Evolutionary conservation across 1,140 invertebrate species (phyloP), one percentile per base, ranked within the genome.

Genomic region (Aphaenogaster rudis): DNA sequence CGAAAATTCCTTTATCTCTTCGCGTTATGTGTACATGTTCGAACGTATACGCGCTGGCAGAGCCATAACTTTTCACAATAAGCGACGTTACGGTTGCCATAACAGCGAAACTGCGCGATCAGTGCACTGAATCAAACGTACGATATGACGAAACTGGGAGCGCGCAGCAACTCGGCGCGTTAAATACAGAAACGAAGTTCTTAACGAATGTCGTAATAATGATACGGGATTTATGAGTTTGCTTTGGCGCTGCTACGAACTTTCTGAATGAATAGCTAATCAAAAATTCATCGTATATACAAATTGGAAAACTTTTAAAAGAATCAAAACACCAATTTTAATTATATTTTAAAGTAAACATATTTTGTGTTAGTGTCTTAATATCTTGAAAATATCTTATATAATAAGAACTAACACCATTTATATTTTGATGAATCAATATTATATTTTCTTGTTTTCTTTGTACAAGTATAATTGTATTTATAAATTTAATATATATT

Each of bases 31-130:
- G 7, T 54, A 50, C 48, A 74, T 71, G n/a, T 48, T 52, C 63
- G 33, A 21, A 54, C 71, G 63, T 86, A n/a, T 33, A 48, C n/a
- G 17, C 54, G 59, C 9, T n/a, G 9, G 57, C 45, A 86, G 77
- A 77, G 48, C n/a, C 50, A 72, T 81, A 86, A 89, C 63, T 79
- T 86, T 66, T 86, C 74, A 57, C 84, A 59, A 54, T 67, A 57
- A 81, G 71, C 61, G 54, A 45, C 3, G 77, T 72, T 88, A 76
- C n/a, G 21, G 42, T 42, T 85, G 72, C 67, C 50, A 74, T 64
- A 81, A 90, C 77, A 54, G 48, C 7, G 63, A 76, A 82, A 82
- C 36, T 77, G 54, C 6, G 17, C 71, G 42, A 90, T 90, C 77
- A 52, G 33, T 59, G 45, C 36, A 39, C 48, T 48, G 63, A 69